Evolutionary conservation across 2,797 vertebrate species (phyloP), one percentile per base, ranked within the genome.

Genomic region (Threskiornis aethiopicus): DNA sequence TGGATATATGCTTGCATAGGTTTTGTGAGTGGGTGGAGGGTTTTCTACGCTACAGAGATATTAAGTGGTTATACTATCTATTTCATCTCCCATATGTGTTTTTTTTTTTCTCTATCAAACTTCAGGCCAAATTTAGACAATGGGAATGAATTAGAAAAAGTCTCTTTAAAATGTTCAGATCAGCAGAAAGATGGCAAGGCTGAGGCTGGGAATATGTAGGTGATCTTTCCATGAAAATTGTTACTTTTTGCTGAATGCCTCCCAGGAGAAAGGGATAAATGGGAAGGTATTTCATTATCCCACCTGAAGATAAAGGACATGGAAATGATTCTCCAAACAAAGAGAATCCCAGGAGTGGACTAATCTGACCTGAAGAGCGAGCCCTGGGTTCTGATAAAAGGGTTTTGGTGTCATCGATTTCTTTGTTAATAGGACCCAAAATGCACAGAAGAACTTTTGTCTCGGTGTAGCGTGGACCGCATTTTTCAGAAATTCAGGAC

Each of bases 401-500:
- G 10, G 0, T 33, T 82, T 71, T 61, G 35, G 28, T 57, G 37
- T 24, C 79, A 41, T 41, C 54, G 3, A 7, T 52, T 64, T 51
- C 44, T 84, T 29, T 75, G 21, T 24, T 33, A 19, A 10, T 1
- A 52, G 19, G 35, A 47, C 21, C 69, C 13, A 16, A 75, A 81
- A 47, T 0, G 5, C 4, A 39, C 41, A 51, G 72, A 9, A 51
- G 37, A 42, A 9, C 15, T 37, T 83, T 8, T 3, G n/a, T 15
- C 46, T 16, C 1, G 1, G 1, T 15, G 33, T 16, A 39, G 22
- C 7, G 2, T 16, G 11, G 29, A 28, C 58, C 19, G 31, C 33
- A 4, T n/a, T 65, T 59, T 79, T 52, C 76, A 82, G 58, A 5
- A 6, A 4, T 17, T 16, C 44, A 5, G 67, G 35, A 51, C 35